phyloP scores from a whole-genome alignment of 2,113 vertebrate genomes.

The Galeopterus variegatus region DNA sequence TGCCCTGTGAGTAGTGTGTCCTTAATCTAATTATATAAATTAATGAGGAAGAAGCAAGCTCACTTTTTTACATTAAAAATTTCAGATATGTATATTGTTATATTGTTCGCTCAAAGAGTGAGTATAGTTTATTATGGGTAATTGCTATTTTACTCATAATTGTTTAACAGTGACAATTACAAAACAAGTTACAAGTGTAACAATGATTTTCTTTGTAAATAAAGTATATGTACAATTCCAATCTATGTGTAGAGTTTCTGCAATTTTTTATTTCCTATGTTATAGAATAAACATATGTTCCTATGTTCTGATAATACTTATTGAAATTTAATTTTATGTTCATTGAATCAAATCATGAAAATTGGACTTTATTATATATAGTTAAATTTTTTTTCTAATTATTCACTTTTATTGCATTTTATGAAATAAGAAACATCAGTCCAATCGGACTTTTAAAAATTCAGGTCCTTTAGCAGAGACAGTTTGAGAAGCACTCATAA shows the following conservation, averaged over 20 bases:
- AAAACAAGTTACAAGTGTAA: background rate
- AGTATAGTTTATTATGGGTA: background rate
- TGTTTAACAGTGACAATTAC: background rate
- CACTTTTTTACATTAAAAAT: background rate
- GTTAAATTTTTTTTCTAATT: background rate
- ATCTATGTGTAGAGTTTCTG: background rate
- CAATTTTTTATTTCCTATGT: slow-evolving; percentile 3
- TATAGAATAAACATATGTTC: background rate
- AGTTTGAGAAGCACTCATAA: background rate
- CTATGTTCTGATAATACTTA: background rate
- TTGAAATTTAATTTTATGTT: slow-evolving; percentile 37
- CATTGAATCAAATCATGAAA: background rate
- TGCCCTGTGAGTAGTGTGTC: background rate
- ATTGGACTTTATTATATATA: background rate
- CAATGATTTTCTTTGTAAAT: background rate
- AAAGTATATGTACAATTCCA: background rate
- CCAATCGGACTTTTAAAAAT: background rate
- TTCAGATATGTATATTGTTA: background rate
- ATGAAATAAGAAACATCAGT: background rate
- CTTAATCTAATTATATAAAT: background rate
- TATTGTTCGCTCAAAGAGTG: background rate
- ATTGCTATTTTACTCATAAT: slow-evolving; percentile 2
- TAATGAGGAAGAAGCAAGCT: background rate
- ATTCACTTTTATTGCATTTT: background rate
- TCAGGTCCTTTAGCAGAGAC: background rate